Base-by-base conservation (phyloP, 2,888 invertebrate genomes). In the Furcula furcula region DNA sequence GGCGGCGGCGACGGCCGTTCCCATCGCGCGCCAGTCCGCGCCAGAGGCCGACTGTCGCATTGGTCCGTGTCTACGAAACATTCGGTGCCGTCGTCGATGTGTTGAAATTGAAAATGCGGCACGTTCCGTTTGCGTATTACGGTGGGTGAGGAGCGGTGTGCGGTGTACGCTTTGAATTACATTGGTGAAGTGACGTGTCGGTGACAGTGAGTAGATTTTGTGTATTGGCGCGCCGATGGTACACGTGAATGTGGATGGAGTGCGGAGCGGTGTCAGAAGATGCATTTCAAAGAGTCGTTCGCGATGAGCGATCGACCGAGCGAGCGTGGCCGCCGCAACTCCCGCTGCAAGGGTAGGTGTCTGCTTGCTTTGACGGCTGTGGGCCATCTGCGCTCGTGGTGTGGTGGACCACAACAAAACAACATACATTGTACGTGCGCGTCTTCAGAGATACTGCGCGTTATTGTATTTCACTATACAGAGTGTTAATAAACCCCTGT, bases 281-380 rank as follows among this genome's bases (percentile, higher is more conserved):
- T 88, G 88, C 88, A 88, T 87, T 86, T 88, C 88, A 88, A 87
- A 77, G 86, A 87, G 85, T 78, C 86, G 74, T 85, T 87, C 84
- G 84, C 85, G 76, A 88, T 88, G 88, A 88, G 83, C 88, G 88
- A 88, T 83, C 86, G 85, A 81, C 85, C 86, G 74, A 84, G 71
- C 82, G 88, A 87, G 77, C 86, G 87, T 75, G 85, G 81, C 75
- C 86, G 86, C 68, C 88, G 86, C 81, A 85, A 85, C 79, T 85
- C 86, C 60, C 87, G 87, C 71, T 86, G 86, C 86, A 88, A 85
- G 84, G 86, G 87, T 88, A 73, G 76, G 87, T 88, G 76, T 76
- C 70, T 57, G 60, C 42, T 52, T 47, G 45, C 60, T 40, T 31
- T 55, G 72, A 65, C 76, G 67, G 70, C 56, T 65, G 64, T 52